A percentile compares a stretch with the other conserved stretches of the same genome.
Conservation (phyloP, 2,888 invertebrate genomes). For the Ditula angustiorana region DNA sequence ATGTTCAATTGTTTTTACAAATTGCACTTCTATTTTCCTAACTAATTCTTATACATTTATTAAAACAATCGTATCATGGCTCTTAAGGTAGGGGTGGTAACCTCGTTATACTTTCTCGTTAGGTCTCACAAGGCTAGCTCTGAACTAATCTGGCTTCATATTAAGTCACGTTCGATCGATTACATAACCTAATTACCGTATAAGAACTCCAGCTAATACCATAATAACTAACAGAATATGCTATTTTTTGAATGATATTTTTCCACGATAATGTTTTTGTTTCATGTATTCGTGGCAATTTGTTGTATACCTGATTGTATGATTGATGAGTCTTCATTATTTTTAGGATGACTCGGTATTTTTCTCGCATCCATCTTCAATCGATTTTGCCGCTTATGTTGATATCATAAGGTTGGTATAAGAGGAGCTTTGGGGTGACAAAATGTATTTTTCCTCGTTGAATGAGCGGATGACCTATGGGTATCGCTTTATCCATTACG, state of each 20-base stretch:
- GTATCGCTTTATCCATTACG: conserved; percentile 3
- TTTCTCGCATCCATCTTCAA: neutral
- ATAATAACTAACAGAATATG: neutral
- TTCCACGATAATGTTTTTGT: conserved; percentile 8
- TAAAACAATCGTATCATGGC: too few species aligned
- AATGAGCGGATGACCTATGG: neutral
- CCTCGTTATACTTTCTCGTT: neutral
- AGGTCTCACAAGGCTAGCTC: neutral
- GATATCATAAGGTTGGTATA: neutral
- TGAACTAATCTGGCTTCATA: neutral
- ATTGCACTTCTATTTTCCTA: too few species aligned
- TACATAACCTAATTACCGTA: conserved; percentile 16
- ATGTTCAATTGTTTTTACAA: too few species aligned
- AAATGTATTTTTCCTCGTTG: neutral
- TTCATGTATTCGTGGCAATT: conserved; percentile 7
- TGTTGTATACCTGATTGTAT: conserved; percentile 19
- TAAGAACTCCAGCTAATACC: neutral
- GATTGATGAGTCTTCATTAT: conserved; percentile 27
- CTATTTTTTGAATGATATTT: neutral
- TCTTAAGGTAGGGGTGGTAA: too few species aligned
- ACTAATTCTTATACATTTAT: too few species aligned
- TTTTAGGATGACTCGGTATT: conserved; percentile 15
- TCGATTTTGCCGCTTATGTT: neutral
- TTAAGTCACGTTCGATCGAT: conserved; percentile 24
- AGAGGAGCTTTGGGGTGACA: neutral